Evolutionary conservation across 1,140 invertebrate genomes (phyloP), one percentile per base, ranked within the genome.

Genomic region (Pseudomyrmex cubaensis): DNA sequence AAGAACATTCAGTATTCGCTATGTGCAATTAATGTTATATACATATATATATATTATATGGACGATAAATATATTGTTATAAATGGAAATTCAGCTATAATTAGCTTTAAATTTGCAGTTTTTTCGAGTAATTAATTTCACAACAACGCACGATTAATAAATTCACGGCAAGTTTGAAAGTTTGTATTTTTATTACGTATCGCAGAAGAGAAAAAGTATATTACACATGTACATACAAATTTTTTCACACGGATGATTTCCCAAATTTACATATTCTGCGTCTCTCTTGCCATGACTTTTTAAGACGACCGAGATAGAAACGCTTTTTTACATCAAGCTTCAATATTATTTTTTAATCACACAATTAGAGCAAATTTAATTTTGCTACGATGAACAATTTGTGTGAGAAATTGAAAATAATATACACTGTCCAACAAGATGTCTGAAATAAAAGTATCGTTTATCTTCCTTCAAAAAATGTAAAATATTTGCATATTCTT

Each of bases 131-230:
- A 73, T 50, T 15, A 35, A 48, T 48, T 25, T 46, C 50, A 44
- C 50, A 78, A 67, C 63, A 63, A 78, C 46, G 78, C 78, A 74
- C 78, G 70, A 82, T 72, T 57, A 9, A 82, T 82, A 35, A 35
- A 56, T 82, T 82, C 56, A 82, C 75, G 62, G 46, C 25, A 74
- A 50, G 46, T 82, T 82, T 74, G 56, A 74, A 82, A 74, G 44
- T 74, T 22, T 78, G 75, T 78, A 78, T 69, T 78, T 78, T 78
- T 78, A 35, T 78, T 70, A 78, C 35, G 20, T 78, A 35, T 46
- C 17, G 35, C 52, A 56, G 52, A 78, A 48, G 12, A 69, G 25
- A 17, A 69, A 20, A 50, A 46, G 35, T 17, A 9, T 59, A 25
- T 52, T 52, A n/a, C n/a, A 57, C 35, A 15, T 17, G 25, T 20